Percentiles rank a stretch among this genome's conserved stretches.
Conservation (phyloP, 2,797 vertebrate genomes). For the Semotilus atromaculatus region DNA sequence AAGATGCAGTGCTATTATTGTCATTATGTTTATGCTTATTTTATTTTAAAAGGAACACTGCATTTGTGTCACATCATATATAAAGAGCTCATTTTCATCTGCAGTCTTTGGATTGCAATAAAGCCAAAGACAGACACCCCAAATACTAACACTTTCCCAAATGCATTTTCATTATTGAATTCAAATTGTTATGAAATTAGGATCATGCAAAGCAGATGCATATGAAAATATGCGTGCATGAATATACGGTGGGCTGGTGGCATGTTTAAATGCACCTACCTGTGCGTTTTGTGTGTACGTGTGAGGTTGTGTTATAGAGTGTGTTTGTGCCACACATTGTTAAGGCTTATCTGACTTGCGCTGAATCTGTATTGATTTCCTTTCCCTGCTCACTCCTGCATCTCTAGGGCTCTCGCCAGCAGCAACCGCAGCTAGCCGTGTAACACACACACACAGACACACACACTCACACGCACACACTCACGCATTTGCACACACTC, state of each 20-base stretch:
- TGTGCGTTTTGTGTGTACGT: conserved; percentile 31
- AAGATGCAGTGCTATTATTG: not conserved
- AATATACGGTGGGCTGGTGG: conserved; percentile 29
- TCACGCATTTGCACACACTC: not conserved
- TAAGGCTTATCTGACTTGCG: conserved; percentile 85
- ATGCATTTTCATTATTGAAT: not conserved
- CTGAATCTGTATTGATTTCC: conserved; percentile 88
- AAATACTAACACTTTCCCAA: not conserved
- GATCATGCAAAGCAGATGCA: not conserved
- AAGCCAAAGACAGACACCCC: no score
- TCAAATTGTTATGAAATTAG: not conserved
- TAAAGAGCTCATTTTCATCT: not conserved
- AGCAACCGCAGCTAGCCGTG: conserved; percentile 54
- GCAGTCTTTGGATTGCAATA: not conserved
- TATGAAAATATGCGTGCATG: conserved; percentile 40
- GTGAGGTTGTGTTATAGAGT: conserved; percentile 77
- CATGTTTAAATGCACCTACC: conserved; percentile 56
- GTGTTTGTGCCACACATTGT: conserved; percentile 83
- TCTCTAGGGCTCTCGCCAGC: conserved; percentile 62
- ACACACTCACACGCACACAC: conserved; percentile 14
- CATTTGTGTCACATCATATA: not conserved
- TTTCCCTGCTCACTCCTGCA: conserved; percentile 78
- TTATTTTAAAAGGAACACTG: no score
- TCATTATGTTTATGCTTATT: no score
- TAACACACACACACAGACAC: conserved; percentile 35